phyloP scores from a whole-genome alignment of 2,888 invertebrate species.

The Philaethria dido region DNA sequence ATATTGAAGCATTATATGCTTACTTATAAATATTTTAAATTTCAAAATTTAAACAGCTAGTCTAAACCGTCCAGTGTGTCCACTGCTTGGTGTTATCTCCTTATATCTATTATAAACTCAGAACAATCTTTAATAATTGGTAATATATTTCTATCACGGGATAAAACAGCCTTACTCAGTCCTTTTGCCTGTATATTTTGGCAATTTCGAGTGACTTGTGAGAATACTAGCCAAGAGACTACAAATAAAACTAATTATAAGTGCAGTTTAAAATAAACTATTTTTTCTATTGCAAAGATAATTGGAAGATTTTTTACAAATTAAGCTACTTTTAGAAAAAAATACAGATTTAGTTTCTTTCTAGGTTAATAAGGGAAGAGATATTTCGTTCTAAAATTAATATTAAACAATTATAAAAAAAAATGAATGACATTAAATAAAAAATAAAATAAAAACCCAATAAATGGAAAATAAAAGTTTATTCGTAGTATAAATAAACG shows the following conservation, averaged over 20 bases:
- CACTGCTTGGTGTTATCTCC: conserved; percentile 44
- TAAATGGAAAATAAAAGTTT: conserved; percentile 72
- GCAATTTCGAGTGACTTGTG: conserved; percentile 48
- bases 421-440: not conserved
- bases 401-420: not conserved
- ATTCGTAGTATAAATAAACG: conserved; percentile 69
- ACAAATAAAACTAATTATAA: not conserved
- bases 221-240: conserved; percentile 34
- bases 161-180: conserved; percentile 71
- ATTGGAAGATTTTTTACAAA: conserved; percentile 7
- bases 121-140: conserved; percentile 25
- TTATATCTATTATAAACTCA: conserved; percentile 33
- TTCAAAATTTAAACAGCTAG: conserved; percentile 37
- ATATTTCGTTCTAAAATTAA: not conserved
- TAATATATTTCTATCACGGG: conserved; percentile 39
- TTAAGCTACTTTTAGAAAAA: conserved; percentile 5
- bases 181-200: conserved; percentile 58
- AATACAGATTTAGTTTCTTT: not conserved
- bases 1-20: conserved; percentile 36
- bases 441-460: conserved; percentile 52
- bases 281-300: conserved; percentile 1
- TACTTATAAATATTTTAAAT: conserved; percentile 25
- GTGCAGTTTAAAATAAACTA: conserved; percentile 5
- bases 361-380: not conserved
- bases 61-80: conserved; percentile 34